A percentile compares a stretch with the other conserved stretches of the same genome.
These are phyloP conservation scores for Sylvietta virens DNA, from an alignment of 2,113 vertebrate genomes.

Conservation along the genomic window DNA sequence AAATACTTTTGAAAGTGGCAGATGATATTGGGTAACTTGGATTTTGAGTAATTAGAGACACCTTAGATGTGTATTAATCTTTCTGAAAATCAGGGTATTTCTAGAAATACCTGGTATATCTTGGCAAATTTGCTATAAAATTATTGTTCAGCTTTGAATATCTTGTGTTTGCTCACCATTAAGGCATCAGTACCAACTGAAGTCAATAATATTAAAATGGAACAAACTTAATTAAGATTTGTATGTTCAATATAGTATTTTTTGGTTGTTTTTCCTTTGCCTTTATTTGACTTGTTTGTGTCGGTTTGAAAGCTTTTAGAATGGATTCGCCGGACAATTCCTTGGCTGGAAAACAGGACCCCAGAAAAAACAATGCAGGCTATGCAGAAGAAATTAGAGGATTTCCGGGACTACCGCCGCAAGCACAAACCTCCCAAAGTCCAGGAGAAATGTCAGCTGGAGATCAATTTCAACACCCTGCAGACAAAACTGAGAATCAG, in stretches of 20 bases:
- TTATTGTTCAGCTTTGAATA: neutral
- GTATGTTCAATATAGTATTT: neutral
- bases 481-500: constrained; percentile 97
- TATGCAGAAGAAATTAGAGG: constrained; percentile 96
- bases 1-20: neutral
- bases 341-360: constrained; percentile 94
- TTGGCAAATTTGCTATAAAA: neutral
- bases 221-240: neutral
- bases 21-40: neutral
- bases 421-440: constrained; percentile 97
- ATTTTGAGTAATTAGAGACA: neutral
- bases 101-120: neutral
- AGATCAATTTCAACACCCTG: constrained; percentile 98
- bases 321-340: constrained; percentile 96
- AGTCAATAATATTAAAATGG: neutral
- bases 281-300: neutral
- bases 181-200: neutral
- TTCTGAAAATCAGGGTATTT: neutral
- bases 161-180: neutral
- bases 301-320: constrained; percentile 80
- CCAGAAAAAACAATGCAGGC: constrained; percentile 93
- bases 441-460: constrained; percentile 97
- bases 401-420: constrained; percentile 95
- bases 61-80: neutral
- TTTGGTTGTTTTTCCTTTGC: neutral